Percentiles rank a stretch among this genome's conserved stretches.
Conservation (phyloP, 2,888 invertebrate genomes). For the Cancer borealis region DNA sequence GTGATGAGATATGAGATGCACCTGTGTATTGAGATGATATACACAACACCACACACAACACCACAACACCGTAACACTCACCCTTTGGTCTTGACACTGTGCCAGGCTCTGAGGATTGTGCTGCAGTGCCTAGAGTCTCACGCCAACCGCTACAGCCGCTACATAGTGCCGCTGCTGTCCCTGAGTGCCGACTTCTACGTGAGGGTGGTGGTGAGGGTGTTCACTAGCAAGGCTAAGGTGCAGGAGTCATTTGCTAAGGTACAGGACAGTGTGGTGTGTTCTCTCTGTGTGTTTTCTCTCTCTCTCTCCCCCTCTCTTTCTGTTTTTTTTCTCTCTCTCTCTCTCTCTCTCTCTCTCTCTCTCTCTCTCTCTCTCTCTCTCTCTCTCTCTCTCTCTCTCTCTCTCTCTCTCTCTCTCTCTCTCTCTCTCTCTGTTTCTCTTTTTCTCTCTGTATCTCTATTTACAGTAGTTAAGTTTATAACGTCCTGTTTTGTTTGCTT, state of each 20-base stretch:
- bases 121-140: slow-evolving; percentile 93
- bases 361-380: no score
- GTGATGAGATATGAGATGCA: neutral
- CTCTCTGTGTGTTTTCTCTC: neutral
- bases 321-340: no score
- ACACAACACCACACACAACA: neutral
- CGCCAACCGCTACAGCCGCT: slow-evolving; percentile 95
- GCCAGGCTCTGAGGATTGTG: slow-evolving; percentile 93
- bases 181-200: slow-evolving; percentile 98
- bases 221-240: slow-evolving; percentile 89
- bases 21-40: neutral
- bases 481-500: no score
- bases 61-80: neutral
- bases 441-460: no score
- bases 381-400: no score
- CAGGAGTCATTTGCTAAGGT: slow-evolving; percentile 85
- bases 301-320: no score
- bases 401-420: no score
- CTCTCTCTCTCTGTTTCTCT: no score
- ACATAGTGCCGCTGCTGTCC: slow-evolving; percentile 93
- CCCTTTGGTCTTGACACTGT: neutral
- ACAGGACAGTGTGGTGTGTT: neutral
- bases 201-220: slow-evolving; percentile 93
- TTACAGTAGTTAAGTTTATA: no score
- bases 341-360: no score